Evolutionary conservation across 2,113 vertebrate genomes (phyloP).

Genomic region (Xenopus laevis): DNA sequence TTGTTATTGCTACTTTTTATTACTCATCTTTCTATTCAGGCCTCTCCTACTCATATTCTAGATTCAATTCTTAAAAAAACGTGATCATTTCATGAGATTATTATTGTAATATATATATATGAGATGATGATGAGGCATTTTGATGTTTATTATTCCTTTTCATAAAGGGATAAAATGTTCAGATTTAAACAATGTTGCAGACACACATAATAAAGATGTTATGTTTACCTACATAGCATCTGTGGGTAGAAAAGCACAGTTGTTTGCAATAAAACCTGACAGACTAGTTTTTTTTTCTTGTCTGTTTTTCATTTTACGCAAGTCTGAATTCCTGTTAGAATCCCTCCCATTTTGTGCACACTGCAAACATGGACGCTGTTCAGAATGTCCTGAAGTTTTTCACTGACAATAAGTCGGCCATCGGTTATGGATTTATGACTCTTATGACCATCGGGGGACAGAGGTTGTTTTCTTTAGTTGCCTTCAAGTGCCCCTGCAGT

Average conservation of each 20-base stretch:
- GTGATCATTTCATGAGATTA: too few species aligned
- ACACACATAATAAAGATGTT: too few species aligned
- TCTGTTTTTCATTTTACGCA: not conserved
- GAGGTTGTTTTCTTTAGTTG: constrained; percentile 80
- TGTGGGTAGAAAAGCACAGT: constrained; percentile 1
- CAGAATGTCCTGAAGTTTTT: constrained; percentile 75
- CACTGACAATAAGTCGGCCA: constrained; percentile 76
- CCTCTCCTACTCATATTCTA: too few species aligned
- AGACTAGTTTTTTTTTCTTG: constrained; percentile 22
- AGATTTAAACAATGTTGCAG: too few species aligned
- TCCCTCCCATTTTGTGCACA: not conserved
- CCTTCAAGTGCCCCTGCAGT: constrained; percentile 91
- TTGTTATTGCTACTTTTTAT: too few species aligned
- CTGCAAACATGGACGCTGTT: constrained; percentile 75
- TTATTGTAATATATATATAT: too few species aligned
- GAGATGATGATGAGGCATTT: too few species aligned
- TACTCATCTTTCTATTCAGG: too few species aligned
- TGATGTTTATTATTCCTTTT: too few species aligned
- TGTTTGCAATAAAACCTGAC: not conserved
- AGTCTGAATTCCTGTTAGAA: too few species aligned
- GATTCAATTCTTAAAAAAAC: too few species aligned
- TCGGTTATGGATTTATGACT: constrained; percentile 89
- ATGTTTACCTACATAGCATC: not conserved
- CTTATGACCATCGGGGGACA: constrained; percentile 84
- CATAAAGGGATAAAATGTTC: too few species aligned